phyloP scores from a whole-genome alignment of 2,888 invertebrate genomes.

The Aporophyla lueneburgensis region DNA sequence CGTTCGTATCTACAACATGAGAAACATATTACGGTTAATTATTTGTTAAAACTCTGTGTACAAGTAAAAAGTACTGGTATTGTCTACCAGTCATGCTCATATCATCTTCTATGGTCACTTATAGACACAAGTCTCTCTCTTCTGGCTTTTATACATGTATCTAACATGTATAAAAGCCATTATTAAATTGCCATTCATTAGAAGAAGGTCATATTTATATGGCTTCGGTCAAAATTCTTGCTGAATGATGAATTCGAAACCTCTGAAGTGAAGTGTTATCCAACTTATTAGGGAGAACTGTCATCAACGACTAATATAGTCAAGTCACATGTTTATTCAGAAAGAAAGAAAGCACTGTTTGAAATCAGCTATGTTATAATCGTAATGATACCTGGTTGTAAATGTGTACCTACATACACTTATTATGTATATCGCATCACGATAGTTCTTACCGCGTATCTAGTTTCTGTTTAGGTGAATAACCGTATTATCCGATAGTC shows the following conservation, averaged over 20 bases:
- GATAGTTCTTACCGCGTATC: slow-evolving; percentile 28
- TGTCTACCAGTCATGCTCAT: too few relatives aligned
- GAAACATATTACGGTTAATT: neutral
- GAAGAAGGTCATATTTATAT: slow-evolving; percentile 1
- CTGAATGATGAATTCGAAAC: slow-evolving; percentile 12
- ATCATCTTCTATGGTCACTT: neutral
- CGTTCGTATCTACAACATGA: neutral
- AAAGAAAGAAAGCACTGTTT: neutral
- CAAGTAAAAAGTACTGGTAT: too few relatives aligned
- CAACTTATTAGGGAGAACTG: neutral
- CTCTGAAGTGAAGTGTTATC: slow-evolving; percentile 22
- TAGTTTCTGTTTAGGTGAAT: slow-evolving; percentile 14
- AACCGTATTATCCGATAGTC: slow-evolving; percentile 21
- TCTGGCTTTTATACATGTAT: neutral
- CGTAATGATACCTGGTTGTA: neutral
- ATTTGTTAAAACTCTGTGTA: too few relatives aligned
- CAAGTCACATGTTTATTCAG: neutral
- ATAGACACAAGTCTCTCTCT: neutral
- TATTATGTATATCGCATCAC: neutral
- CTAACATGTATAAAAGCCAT: too few relatives aligned
- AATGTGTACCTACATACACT: neutral
- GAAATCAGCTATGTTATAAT: neutral
- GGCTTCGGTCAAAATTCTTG: neutral
- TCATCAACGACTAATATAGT: neutral
- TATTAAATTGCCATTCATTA: slow-evolving; percentile 10